Percentiles rank a stretch among this genome's conserved stretches.
Evolutionary conservation across 2,797 vertebrate species (phyloP).

Genomic region (Phoeniculus purpureus): DNA sequence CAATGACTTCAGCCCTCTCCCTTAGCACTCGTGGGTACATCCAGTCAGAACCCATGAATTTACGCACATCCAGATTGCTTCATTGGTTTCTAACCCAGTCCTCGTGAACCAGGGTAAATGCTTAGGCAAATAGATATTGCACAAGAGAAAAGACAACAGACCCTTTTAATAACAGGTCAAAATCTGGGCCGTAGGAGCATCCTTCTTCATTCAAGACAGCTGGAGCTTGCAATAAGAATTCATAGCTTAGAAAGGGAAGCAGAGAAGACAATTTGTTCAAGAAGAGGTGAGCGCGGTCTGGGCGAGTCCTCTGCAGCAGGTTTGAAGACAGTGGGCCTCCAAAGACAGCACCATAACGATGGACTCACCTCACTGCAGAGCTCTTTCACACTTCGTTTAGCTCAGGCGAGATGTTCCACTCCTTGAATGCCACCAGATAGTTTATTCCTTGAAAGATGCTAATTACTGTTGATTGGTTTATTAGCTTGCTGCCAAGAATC

Average conservation of each 20-base stretch:
- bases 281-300: background rate
- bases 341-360: background rate
- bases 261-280: background rate
- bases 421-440: constrained; percentile 16
- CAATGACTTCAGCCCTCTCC: too few relatives aligned
- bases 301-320: background rate
- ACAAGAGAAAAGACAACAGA: background rate
- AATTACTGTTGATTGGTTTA: constrained; percentile 48
- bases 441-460: constrained; percentile 21
- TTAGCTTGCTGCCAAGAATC: constrained; percentile 34
- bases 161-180: background rate
- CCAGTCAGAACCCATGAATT: too few relatives aligned
- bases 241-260: background rate
- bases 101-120: too few relatives aligned
- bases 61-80: too few relatives aligned
- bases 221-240: background rate
- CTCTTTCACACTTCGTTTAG: background rate
- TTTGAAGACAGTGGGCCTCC: background rate
- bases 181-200: rapidly evolving
- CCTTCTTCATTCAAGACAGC: background rate
- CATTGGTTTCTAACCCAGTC: too few relatives aligned
- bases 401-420: background rate
- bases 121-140: background rate
- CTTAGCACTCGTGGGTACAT: too few relatives aligned
- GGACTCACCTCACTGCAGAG: background rate